These are phyloP conservation scores for Takifugu rubripes DNA, from an alignment of 2,797 vertebrate genomes.

Conservation along the genomic window DNA sequence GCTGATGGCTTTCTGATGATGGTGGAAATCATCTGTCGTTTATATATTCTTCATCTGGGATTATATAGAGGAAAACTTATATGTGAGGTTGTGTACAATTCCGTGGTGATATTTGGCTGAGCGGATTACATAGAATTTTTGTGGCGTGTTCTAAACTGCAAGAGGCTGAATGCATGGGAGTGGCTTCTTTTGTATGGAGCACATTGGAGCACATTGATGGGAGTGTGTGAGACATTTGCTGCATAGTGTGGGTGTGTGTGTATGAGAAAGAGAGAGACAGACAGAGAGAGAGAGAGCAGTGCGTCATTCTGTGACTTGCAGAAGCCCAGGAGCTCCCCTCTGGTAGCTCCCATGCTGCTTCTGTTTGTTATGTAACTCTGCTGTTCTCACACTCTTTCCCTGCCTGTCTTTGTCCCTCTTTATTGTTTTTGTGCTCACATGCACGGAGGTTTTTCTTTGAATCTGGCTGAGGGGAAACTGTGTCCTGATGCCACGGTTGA, in stretches of 20 bases:
- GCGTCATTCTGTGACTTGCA: constrained; percentile 66
- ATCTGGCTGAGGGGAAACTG: constrained; percentile 27
- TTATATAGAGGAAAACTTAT: background rate
- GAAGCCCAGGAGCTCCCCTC: constrained; percentile 65
- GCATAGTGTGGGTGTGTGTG: constrained; percentile 27
- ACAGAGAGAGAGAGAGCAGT: constrained; percentile 35
- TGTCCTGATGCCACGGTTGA: constrained; percentile 16
- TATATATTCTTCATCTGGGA: background rate
- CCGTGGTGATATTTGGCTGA: background rate
- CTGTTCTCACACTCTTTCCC: constrained; percentile 52
- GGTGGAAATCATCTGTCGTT: background rate
- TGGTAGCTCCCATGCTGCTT: constrained; percentile 64
- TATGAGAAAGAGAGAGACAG: constrained; percentile 11
- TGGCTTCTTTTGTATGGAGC: constrained; percentile 34
- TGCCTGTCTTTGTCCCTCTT: constrained; percentile 20
- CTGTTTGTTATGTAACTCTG: constrained; percentile 59
- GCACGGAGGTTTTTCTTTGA: constrained; percentile 22
- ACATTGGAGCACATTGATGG: constrained; percentile 21
- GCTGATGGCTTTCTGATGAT: constrained; percentile 7
- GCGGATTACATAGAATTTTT: constrained; percentile 8
- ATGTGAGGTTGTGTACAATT: background rate
- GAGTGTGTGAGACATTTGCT: constrained; percentile 51
- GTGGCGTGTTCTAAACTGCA: constrained; percentile 20
- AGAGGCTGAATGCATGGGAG: constrained; percentile 45
- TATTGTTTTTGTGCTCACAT: constrained; percentile 8